Conservation (phyloP, 2,113 vertebrate species). For the Protobothrops mucrosquamatus region DNA sequence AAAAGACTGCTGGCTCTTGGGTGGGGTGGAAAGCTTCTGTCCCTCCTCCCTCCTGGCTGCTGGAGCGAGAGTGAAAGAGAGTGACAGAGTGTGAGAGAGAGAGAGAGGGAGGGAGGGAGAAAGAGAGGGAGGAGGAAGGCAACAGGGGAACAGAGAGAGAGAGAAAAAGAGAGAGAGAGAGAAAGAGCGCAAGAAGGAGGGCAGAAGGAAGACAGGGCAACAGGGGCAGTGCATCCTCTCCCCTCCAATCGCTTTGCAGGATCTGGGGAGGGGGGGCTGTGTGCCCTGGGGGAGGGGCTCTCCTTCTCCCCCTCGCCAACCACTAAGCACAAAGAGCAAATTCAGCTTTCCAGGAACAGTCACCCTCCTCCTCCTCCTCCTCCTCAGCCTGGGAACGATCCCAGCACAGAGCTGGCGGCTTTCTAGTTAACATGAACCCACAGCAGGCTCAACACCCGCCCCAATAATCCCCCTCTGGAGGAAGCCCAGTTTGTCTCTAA, state of each 20-base stretch:
- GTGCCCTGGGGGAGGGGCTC: not conserved
- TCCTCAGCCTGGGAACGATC: not conserved
- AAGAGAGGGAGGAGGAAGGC: not conserved
- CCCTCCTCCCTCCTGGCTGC: not conserved
- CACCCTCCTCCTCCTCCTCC: not conserved
- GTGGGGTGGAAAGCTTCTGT: not conserved
- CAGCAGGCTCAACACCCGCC: not conserved
- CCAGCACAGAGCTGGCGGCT: not conserved
- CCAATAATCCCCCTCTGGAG: too few species aligned
- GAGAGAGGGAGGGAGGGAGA: not conserved
- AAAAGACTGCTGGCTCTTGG: not conserved
- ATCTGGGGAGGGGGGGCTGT: too few species aligned
- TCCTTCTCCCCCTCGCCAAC: not conserved
- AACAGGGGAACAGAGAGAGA: not conserved
- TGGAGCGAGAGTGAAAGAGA: not conserved
- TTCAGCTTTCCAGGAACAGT: not conserved
- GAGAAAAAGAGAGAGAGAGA: fast-evolving
- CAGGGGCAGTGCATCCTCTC: not conserved
- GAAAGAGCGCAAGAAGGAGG: not conserved
- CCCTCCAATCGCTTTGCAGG: not conserved
- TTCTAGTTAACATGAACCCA: not conserved
- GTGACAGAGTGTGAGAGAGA: not conserved
- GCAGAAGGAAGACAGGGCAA: not conserved
- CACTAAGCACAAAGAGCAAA: not conserved
- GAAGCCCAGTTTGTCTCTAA: not conserved